Evolutionary conservation across 1,140 invertebrate genomes (phyloP).

Genomic region (Drosophila sulfurigaster): DNA sequence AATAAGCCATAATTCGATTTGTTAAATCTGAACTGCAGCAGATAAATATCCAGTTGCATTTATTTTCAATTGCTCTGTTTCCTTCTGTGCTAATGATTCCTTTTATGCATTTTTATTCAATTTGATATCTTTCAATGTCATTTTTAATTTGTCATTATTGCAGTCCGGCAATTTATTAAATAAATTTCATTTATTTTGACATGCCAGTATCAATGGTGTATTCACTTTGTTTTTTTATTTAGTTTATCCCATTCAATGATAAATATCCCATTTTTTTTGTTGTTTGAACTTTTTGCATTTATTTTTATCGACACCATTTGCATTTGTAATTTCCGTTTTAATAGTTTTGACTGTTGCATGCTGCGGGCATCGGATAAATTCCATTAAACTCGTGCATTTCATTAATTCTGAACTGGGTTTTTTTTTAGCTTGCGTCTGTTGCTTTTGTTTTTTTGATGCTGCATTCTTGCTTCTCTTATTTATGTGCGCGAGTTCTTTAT

Average conservation of each 20-base stretch:
- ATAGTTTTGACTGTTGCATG: constrained; percentile 9
- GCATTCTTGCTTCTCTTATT: neutral
- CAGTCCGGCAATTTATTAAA: neutral
- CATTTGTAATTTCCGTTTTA: neutral
- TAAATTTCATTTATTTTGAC: neutral
- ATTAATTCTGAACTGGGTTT: neutral
- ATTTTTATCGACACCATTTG: constrained; percentile 3
- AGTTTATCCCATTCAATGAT: neutral
- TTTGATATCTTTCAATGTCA: neutral
- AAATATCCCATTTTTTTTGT: neutral
- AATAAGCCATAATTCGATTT: too few species aligned
- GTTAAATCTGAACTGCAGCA: too few species aligned
- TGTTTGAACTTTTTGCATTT: neutral
- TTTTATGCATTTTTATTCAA: neutral
- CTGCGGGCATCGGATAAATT: neutral
- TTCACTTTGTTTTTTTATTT: neutral
- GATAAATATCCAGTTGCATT: too few species aligned
- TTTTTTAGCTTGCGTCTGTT: too few species aligned
- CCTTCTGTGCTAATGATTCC: too few species aligned
- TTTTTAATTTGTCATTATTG: too few species aligned
- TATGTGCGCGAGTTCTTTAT: neutral
- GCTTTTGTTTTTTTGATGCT: neutral
- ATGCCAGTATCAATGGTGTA: neutral
- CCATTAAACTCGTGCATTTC: neutral
- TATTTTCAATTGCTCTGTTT: too few species aligned